These are phyloP conservation scores for Bryconaethiops microstoma DNA, from an alignment of 2,797 vertebrate species.

Conservation along the genomic window DNA sequence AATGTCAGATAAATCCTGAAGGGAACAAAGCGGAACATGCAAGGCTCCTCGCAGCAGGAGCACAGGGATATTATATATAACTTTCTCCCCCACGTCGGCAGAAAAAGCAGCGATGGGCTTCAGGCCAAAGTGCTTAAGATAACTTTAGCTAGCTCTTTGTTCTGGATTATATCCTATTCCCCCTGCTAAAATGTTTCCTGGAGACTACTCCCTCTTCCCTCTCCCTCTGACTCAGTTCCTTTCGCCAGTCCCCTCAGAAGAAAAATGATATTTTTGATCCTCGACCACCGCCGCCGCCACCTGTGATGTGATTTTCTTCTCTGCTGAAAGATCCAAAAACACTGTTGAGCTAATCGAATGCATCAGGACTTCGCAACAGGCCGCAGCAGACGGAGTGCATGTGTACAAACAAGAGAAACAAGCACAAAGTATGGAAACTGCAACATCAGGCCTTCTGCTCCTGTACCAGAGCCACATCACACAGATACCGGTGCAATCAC, in stretches of 20 bases:
- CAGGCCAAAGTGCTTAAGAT: constrained; percentile 22
- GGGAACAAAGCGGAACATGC: not conserved
- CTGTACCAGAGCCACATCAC: constrained; percentile 26
- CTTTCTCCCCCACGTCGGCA: not conserved
- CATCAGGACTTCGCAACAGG: constrained; percentile 19
- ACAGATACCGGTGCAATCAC: not conserved
- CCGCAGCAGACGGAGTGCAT: constrained; percentile 35
- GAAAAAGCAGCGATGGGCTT: constrained; percentile 4
- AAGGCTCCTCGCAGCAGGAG: not conserved
- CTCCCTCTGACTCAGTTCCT: constrained; percentile 16
- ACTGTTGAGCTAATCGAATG: constrained; percentile 47
- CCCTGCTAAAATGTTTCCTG: constrained; percentile 30
- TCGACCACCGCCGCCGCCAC: constrained; percentile 10
- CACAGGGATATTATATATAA: not conserved
- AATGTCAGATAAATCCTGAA: not conserved
- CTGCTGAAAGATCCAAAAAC: constrained; percentile 31
- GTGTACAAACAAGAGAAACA: constrained; percentile 61
- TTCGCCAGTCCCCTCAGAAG: constrained; percentile 13
- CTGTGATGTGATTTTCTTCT: constrained; percentile 36
- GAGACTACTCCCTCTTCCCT: constrained; percentile 19
- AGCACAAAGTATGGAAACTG: constrained; percentile 50
- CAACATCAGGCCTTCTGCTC: constrained; percentile 35
- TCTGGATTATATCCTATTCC: constrained; percentile 16
- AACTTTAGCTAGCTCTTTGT: constrained; percentile 1
- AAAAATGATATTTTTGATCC: constrained; percentile 16